Evolutionary conservation across 2,797 vertebrate genomes (phyloP).

Genomic region (Chelidonichthys spinosus): DNA sequence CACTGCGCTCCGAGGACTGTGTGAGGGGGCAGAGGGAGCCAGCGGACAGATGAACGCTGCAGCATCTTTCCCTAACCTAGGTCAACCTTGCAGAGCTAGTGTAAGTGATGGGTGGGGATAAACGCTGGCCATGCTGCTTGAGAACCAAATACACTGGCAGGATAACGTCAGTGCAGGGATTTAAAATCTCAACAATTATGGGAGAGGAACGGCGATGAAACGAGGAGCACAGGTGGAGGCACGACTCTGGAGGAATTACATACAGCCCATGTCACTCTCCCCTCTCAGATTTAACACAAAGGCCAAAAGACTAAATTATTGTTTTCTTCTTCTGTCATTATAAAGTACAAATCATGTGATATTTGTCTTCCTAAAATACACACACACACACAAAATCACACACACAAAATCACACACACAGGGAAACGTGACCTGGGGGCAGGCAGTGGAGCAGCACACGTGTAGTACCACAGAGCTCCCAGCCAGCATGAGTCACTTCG

Average conservation of each 20-base stretch:
- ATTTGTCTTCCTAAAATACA: slow-evolving; percentile 41
- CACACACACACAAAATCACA: slow-evolving; percentile 36
- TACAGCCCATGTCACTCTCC: slow-evolving; percentile 28
- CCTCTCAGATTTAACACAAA: slow-evolving; percentile 29
- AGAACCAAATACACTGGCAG: slow-evolving; percentile 56
- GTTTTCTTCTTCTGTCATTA: slow-evolving; percentile 16
- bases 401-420: slow-evolving; percentile 33
- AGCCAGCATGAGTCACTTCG: slow-evolving; percentile 76
- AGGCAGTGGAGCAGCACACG: slow-evolving; percentile 75
- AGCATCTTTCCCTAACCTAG: slow-evolving; percentile 81
- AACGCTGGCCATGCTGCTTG: slow-evolving; percentile 51
- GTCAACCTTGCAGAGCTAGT: slow-evolving; percentile 76
- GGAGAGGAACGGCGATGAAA: slow-evolving; percentile 37
- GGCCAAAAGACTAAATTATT: slow-evolving; percentile 24
- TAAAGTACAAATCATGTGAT: slow-evolving; percentile 41
- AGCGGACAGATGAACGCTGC: slow-evolving; percentile 75
- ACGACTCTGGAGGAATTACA: slow-evolving; percentile 48
- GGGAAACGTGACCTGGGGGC: slow-evolving; percentile 76
- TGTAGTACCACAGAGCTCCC: slow-evolving; percentile 75
- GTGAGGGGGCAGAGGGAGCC: slow-evolving; percentile 78
- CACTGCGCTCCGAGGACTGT: slow-evolving; percentile 75
- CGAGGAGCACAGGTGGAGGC: slow-evolving; percentile 57
- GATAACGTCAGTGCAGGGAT: slow-evolving; percentile 37
- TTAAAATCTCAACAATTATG: slow-evolving; percentile 32
- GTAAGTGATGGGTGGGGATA: slow-evolving; percentile 69